Evolutionary conservation across 1,140 invertebrate species (phyloP), one percentile per base, ranked within the genome.

Genomic region (Melipona quadrifasciata): DNA sequence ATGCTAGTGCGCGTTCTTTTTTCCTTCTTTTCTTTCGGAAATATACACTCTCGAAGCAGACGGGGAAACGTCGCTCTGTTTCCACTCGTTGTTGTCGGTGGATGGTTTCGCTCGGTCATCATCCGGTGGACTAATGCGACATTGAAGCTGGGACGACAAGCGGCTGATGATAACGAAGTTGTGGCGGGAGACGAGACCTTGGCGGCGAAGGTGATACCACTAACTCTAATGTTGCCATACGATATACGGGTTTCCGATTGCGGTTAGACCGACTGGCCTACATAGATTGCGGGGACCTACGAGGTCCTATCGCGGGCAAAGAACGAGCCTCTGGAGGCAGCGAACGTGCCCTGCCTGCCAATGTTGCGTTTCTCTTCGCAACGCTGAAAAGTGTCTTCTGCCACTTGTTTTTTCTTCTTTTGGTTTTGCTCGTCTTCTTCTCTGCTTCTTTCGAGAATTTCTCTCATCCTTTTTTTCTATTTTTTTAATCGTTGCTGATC

Each of bases 241-340:
- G 84, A 80, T 75, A 94, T 94, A 93, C 91, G 94, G 94, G 94
- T 80, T 90, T 87, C 80, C 90, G 91, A 93, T 93, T 93, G 81
- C 65, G 91, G 88, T 89, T 85, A 79, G 81, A 68, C 86, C 68
- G 84, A 82, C 83, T 92, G 93, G 84, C 93, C 93, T 92, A 94
- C 90, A 94, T 94, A 91, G 93, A 94, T 93, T 93, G 90, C 68
- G 74, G 57, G 74, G 57, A 68, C 51, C 80, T 67, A 80, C 84
- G 89, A 91, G 88, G 88, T 82, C 87, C 90, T 87, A 87, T 79
- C 80, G 55, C 58, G 64, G 51, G 19, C 68, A 80, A 84, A 57
- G 21, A 14, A 34, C 68, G 67, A 39, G 57, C 0, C 79, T 82
- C 51, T 47, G 10, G 39, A 12, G 57, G 51, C 53, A 17, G 19